These are phyloP conservation scores for Lipophrys pholis DNA, from an alignment of 2,113 vertebrate species.

Conservation along the genomic window DNA sequence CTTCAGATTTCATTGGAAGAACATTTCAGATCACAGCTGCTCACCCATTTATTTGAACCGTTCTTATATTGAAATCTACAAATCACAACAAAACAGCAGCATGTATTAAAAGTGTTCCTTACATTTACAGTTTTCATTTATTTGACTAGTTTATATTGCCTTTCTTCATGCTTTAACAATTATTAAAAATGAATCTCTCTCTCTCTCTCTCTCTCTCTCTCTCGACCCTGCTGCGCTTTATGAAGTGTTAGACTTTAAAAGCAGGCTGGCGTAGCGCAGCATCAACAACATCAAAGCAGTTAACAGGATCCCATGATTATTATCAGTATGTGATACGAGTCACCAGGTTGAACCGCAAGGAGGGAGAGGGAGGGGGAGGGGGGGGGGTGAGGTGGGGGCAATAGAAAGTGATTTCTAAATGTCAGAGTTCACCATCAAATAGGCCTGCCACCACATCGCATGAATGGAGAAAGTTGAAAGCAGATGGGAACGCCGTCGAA, in stretches of 20 bases:
- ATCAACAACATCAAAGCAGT: conserved; percentile 68
- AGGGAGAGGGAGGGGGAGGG: conserved; percentile 34
- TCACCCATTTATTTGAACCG: neutral
- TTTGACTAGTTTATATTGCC: no score
- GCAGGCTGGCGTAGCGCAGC: conserved; percentile 41
- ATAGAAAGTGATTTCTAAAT: conserved; percentile 78
- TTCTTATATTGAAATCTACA: no score
- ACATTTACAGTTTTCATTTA: no score
- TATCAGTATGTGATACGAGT: conserved; percentile 76
- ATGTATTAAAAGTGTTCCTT: neutral
- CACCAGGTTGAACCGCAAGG: conserved; percentile 70
- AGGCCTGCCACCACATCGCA: conserved; percentile 63
- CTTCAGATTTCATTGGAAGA: no score
- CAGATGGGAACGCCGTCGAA: conserved; percentile 64
- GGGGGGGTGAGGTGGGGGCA: conserved; percentile 46
- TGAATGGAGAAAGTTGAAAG: conserved; percentile 77
- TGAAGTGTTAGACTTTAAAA: conserved; percentile 53
- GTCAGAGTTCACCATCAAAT: conserved; percentile 81
- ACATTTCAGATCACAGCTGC: no score
- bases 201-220: no score
- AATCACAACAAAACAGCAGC: neutral
- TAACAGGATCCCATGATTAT: conserved; percentile 71
- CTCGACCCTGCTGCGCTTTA: conserved; percentile 25
- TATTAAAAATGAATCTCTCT: neutral
- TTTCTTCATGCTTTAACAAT: neutral